A percentile compares a stretch with the other conserved stretches of the same genome.
Evolutionary conservation across 1,140 invertebrate species (phyloP).

Genomic region (Aphaenogaster rudis): DNA sequence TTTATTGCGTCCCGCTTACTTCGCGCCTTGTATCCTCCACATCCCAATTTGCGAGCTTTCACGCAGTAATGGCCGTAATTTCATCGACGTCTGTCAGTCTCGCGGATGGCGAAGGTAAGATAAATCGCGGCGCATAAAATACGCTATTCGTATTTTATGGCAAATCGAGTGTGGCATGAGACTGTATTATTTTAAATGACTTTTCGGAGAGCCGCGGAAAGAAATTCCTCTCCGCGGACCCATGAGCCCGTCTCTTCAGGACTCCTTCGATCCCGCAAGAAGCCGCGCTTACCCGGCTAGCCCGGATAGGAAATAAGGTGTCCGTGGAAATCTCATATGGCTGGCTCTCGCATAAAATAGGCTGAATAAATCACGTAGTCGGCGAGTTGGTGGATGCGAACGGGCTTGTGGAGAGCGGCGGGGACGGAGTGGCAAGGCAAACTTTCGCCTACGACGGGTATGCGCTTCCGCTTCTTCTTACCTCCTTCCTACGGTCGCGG

Average conservation of each 20-base stretch:
- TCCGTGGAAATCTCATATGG: constrained; percentile 83
- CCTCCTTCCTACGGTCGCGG: constrained; percentile 19
- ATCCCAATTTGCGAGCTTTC: background rate
- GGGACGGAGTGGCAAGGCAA: constrained; percentile 76
- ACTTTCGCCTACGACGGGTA: constrained; percentile 78
- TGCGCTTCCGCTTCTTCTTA: constrained; percentile 64
- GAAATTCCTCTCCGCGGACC: background rate
- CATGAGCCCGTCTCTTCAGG: constrained; percentile 63
- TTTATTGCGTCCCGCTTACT: constrained; percentile 2
- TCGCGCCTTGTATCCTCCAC: background rate
- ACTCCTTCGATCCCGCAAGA: constrained; percentile 61
- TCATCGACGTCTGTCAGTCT: background rate
- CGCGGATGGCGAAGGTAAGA: background rate
- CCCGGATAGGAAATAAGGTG: constrained; percentile 81
- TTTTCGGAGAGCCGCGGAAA: background rate
- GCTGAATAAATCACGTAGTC: constrained; percentile 82
- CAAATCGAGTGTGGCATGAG: background rate
- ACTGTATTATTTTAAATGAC: background rate
- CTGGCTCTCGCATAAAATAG: constrained; percentile 81
- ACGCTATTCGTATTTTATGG: background rate
- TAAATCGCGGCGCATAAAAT: constrained; percentile 6
- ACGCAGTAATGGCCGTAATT: background rate
- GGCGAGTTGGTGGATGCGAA: constrained; percentile 35
- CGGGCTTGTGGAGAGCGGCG: constrained; percentile 24
- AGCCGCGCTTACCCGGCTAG: constrained; percentile 49